Conservation (phyloP, 2,113 vertebrate genomes). For the Orthochromis indermauri region DNA sequence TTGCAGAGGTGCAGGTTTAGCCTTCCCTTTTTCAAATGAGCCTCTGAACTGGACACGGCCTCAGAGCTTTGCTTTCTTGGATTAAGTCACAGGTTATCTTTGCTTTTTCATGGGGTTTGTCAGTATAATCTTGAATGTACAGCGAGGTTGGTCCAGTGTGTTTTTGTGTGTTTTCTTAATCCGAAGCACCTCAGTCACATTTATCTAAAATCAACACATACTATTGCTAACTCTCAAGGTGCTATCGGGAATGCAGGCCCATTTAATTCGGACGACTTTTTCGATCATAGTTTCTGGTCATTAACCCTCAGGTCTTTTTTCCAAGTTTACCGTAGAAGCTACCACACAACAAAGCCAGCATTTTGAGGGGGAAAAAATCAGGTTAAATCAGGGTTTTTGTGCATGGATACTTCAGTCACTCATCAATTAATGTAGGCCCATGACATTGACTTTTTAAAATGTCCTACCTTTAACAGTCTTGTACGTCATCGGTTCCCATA, state of each 20-base stretch:
- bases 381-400: conserved; percentile 47
- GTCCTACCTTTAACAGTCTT: neutral
- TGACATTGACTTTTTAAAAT: neutral
- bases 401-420: conserved; percentile 8
- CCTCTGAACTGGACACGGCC: neutral
- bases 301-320: conserved; percentile 43
- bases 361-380: neutral
- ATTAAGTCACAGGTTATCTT: neutral
- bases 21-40: neutral
- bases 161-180: neutral
- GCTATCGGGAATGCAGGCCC: neutral
- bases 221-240: neutral
- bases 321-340: conserved; percentile 22
- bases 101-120: neutral
- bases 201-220: neutral
- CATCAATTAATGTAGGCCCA: neutral
- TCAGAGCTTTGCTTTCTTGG: neutral
- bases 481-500: conserved; percentile 16
- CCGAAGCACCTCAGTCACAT: neutral
- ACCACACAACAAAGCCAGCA: conserved; percentile 40
- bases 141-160: neutral
- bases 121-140: conserved; percentile 42
- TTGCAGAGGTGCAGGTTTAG: neutral
- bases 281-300: neutral
- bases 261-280: neutral